Conservation (phyloP, 2,113 vertebrate species). For the Asarcornis scutulata region DNA sequence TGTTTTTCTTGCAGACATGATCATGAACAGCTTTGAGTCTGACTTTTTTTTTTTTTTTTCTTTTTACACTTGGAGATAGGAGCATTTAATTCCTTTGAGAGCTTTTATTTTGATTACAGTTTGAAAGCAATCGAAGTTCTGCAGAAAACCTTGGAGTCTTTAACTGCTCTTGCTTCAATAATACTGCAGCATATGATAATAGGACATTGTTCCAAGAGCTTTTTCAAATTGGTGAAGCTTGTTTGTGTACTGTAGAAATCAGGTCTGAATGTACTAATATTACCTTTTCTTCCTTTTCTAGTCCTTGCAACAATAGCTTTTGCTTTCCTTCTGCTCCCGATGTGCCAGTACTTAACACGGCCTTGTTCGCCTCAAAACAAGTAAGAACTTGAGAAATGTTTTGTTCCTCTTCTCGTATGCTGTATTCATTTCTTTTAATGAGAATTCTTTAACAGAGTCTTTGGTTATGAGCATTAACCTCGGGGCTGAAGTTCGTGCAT, state of each 20-base stretch:
- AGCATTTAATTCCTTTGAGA: not conserved
- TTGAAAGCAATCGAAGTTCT: not conserved
- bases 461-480: not conserved
- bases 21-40: not conserved
- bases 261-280: constrained; percentile 39
- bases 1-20: not conserved
- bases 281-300: constrained; percentile 72
- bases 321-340: constrained; percentile 97
- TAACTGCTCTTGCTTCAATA: not conserved
- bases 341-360: constrained; percentile 99
- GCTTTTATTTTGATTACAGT: not conserved
- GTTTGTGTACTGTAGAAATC: constrained; percentile 16
- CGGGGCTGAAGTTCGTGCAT: not conserved
- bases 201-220: constrained; percentile 9
- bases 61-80: not conserved
- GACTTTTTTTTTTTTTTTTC: not conserved
- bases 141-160: not conserved
- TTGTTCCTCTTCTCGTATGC: not conserved
- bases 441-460: not conserved
- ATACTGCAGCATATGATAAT: not conserved
- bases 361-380: constrained; percentile 98
- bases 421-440: constrained; percentile 9
- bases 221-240: not conserved
- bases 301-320: constrained; percentile 99
- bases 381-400: constrained; percentile 79